phyloP scores from a whole-genome alignment of 2,888 invertebrate genomes.

The Phengaris alcon region DNA sequence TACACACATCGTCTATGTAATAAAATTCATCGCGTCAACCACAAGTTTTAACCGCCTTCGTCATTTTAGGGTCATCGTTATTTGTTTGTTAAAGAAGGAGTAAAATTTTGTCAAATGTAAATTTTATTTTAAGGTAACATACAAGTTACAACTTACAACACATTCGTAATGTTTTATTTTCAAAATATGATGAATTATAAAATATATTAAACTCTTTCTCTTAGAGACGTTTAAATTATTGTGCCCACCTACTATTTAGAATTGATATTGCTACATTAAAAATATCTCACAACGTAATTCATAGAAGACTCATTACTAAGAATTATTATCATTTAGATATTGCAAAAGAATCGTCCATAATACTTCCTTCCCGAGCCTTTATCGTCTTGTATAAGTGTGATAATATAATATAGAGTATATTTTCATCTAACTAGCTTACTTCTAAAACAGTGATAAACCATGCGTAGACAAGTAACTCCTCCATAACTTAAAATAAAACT shows the following conservation, averaged over 20 bases:
- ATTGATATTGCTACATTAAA: no score
- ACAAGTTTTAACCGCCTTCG: not conserved
- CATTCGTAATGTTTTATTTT: no score
- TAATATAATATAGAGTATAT: conserved; percentile 19
- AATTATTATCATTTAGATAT: conserved; percentile 14
- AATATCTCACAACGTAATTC: not conserved
- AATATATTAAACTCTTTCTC: no score
- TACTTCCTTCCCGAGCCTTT: conserved; percentile 26
- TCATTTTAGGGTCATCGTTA: not conserved
- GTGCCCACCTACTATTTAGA: no score
- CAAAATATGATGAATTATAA: no score
- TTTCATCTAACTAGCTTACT: conserved; percentile 10
- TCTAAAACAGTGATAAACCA: not conserved
- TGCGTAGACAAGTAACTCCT: not conserved
- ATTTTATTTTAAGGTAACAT: no score
- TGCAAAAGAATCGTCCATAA: conserved; percentile 26
- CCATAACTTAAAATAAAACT: not conserved
- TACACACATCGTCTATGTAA: conserved; percentile 17
- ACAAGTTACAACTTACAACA: no score
- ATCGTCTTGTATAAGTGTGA: conserved; percentile 13
- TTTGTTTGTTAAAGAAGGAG: not conserved
- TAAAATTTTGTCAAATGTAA: no score
- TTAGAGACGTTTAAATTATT: no score
- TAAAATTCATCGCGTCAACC: conserved; percentile 17
- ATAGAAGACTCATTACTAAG: not conserved